These are phyloP conservation scores for Panzeria rudis DNA, from an alignment of 2,888 invertebrate genomes.

Conservation along the genomic window DNA sequence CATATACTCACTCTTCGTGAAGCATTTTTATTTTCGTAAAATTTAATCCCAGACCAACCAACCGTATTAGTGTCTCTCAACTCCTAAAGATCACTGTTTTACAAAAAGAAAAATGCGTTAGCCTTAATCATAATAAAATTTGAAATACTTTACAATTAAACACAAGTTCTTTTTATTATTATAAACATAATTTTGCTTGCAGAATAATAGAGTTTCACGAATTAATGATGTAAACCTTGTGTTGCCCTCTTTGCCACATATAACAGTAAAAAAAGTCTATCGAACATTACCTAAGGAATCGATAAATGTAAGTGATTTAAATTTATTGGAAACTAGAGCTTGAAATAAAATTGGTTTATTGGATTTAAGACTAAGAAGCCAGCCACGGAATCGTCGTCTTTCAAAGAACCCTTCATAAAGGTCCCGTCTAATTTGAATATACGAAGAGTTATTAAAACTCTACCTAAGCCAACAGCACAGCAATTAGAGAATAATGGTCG, in stretches of 20 bases:
- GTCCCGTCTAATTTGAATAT: conserved; percentile 26
- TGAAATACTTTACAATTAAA: not conserved
- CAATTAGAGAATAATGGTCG: not conserved
- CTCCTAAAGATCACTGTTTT: too few species aligned
- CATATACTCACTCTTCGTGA: too few species aligned
- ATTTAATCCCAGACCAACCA: too few species aligned
- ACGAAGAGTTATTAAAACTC: conserved; percentile 40
- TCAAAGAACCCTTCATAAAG: conserved; percentile 5
- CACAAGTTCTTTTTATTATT: not conserved
- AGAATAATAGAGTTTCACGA: not conserved
- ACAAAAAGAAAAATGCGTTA: too few species aligned
- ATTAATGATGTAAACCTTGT: not conserved
- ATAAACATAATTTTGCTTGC: not conserved
- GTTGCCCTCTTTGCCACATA: conserved; percentile 23
- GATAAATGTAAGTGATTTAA: conserved; percentile 8
- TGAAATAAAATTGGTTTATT: not conserved
- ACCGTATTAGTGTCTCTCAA: too few species aligned
- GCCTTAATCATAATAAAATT: too few species aligned
- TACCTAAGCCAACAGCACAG: conserved; percentile 5
- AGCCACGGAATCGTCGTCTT: not conserved
- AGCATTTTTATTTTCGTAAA: too few species aligned
- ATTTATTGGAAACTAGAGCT: not conserved
- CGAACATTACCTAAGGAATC: not conserved
- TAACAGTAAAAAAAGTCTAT: conserved; percentile 30
- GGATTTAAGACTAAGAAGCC: not conserved